phyloP scores from a whole-genome alignment of 2,113 vertebrate species.

The Carollia perspicillata region DNA sequence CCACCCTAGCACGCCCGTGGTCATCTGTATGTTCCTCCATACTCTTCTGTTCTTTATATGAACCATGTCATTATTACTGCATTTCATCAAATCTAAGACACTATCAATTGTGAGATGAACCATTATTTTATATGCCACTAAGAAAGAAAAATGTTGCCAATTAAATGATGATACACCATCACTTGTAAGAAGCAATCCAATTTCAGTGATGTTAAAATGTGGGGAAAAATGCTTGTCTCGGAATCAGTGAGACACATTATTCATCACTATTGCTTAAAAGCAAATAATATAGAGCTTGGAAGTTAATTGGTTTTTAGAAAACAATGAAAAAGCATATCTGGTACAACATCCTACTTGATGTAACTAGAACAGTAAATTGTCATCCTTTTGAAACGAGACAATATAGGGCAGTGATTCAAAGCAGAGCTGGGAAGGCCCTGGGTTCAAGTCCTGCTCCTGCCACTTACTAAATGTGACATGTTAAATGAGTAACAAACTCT shows the following conservation, averaged over 20 bases:
- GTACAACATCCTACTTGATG: slow-evolving; percentile 70
- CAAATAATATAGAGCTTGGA: slow-evolving; percentile 79
- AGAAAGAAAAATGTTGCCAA: slow-evolving; percentile 73
- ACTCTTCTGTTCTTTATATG: slow-evolving; percentile 24
- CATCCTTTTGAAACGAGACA: slow-evolving; percentile 32
- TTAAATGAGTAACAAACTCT: background rate
- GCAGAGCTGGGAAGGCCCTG: background rate
- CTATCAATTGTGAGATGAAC: slow-evolving; percentile 58
- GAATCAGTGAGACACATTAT: slow-evolving; percentile 70
- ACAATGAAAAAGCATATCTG: slow-evolving; percentile 70
- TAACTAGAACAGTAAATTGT: slow-evolving; percentile 74
- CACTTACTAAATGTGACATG: background rate
- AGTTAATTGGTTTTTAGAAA: slow-evolving; percentile 77
- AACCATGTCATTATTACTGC: slow-evolving; percentile 59
- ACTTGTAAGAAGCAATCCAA: slow-evolving; percentile 65
- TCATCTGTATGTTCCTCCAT: background rate
- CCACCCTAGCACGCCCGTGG: background rate
- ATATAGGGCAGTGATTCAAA: background rate
- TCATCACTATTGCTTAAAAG: slow-evolving; percentile 79
- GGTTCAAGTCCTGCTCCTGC: background rate
- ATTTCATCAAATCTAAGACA: slow-evolving; percentile 61
- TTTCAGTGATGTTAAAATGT: slow-evolving; percentile 68
- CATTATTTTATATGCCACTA: slow-evolving; percentile 70
- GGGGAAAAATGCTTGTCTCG: background rate
- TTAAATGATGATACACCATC: slow-evolving; percentile 65